A percentile compares a stretch with the other conserved stretches of the same genome.
Conservation (phyloP, 2,797 vertebrate genomes). For the Austrolebias charrua region DNA sequence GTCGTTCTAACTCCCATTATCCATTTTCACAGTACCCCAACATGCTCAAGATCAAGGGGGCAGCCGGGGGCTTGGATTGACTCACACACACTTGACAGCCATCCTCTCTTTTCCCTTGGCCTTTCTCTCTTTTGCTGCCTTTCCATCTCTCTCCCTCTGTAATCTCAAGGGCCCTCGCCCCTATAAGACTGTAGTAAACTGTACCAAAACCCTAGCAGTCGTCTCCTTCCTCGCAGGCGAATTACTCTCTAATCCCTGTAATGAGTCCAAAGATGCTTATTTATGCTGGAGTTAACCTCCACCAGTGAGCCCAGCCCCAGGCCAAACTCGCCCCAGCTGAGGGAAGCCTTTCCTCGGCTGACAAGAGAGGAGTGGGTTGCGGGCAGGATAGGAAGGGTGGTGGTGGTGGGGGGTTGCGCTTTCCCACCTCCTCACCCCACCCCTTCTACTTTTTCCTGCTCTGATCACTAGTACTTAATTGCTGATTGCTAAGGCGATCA, state of each 20-base stretch:
- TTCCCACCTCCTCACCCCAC: constrained; percentile 47
- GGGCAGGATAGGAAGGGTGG: not conserved
- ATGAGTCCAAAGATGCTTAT: constrained; percentile 87
- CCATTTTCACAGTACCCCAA: constrained; percentile 82
- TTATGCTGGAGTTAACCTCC: constrained; percentile 87
- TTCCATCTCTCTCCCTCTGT: constrained; percentile 72
- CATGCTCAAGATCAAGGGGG: constrained; percentile 85
- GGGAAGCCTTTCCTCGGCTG: constrained; percentile 77
- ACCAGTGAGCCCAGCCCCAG: constrained; percentile 83
- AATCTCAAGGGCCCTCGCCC: constrained; percentile 81
- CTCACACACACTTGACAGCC: constrained; percentile 72
- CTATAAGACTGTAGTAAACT: constrained; percentile 84
- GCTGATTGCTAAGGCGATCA: constrained; percentile 80
- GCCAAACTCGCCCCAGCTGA: constrained; percentile 82
- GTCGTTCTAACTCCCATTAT: constrained; percentile 79
- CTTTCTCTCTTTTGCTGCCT: constrained; percentile 71
- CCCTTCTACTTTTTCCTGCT: constrained; percentile 48
- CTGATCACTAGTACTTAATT: constrained; percentile 83
- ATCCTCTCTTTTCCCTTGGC: constrained; percentile 73
- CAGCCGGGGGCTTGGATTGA: constrained; percentile 80
- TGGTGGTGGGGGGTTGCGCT: constrained; percentile 9
- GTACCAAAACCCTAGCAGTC: constrained; percentile 81
- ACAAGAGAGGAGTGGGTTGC: constrained; percentile 60
- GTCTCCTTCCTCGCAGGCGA: constrained; percentile 79
- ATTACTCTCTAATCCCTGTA: constrained; percentile 87